Conservation (phyloP, 1,140 invertebrate genomes). For the Drosophila nikananu region DNA sequence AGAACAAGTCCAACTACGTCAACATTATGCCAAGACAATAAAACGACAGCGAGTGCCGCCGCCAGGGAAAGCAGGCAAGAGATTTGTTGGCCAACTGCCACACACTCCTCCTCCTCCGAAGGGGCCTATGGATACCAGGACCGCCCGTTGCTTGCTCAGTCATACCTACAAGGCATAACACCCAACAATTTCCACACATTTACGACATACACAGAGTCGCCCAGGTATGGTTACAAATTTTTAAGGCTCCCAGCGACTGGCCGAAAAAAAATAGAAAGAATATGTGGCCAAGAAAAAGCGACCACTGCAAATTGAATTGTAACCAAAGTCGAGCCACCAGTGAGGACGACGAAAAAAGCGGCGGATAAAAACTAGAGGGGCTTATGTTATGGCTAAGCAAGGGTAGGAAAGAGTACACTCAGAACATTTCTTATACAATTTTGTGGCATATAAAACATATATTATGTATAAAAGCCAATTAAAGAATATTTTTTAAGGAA, state of each 20-base stretch:
- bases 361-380: constrained; percentile 28
- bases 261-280: constrained; percentile 37
- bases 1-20: constrained; percentile 45
- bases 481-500: not conserved
- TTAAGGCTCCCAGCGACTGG: constrained; percentile 41
- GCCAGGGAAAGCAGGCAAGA: constrained; percentile 26
- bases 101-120: constrained; percentile 32
- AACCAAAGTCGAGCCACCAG: constrained; percentile 72
- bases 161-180: constrained; percentile 72
- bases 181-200: constrained; percentile 78
- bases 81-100: constrained; percentile 69
- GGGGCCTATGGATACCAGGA: constrained; percentile 10
- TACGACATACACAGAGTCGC: constrained; percentile 29
- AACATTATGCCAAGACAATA: constrained; percentile 69
- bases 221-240: constrained; percentile 53
- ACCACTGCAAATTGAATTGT: constrained; percentile 80
- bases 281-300: constrained; percentile 58
- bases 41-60: constrained; percentile 49
- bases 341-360: constrained; percentile 8
- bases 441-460: not conserved
- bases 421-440: not conserved
- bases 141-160: constrained; percentile 60
- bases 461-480: not conserved
- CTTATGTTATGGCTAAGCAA: constrained; percentile 68
- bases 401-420: constrained; percentile 27